A percentile compares a stretch with the other conserved stretches of the same genome.
Conservation (phyloP, 1,140 invertebrate species). For the Oryctes rhinoceros region DNA sequence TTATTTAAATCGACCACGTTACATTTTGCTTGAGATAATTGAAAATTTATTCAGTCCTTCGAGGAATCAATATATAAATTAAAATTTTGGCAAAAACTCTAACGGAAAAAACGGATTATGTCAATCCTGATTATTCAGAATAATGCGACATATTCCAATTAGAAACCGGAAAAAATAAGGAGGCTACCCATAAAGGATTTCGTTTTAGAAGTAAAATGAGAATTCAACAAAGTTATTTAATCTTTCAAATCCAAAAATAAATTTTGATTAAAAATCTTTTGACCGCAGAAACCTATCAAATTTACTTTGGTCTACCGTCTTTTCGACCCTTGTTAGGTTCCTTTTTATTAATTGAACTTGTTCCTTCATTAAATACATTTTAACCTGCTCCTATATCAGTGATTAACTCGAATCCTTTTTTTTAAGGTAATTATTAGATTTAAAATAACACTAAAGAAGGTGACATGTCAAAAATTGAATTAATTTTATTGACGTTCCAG, state of each 20-base stretch:
- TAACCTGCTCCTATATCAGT: too few relatives aligned
- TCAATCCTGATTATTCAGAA: background rate
- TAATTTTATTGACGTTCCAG: constrained; percentile 62
- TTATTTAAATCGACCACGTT: background rate
- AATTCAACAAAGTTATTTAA: background rate
- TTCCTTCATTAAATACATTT: too few relatives aligned
- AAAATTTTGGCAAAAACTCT: background rate
- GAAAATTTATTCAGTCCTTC: background rate
- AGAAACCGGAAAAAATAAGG: background rate
- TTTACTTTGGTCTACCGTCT: too few relatives aligned
- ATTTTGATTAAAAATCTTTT: too few relatives aligned
- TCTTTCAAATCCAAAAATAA: background rate
- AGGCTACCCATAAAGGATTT: background rate
- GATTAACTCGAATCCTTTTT: too few relatives aligned
- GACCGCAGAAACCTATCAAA: too few relatives aligned
- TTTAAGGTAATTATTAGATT: too few relatives aligned
- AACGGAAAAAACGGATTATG: background rate
- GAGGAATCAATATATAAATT: constrained; percentile 2
- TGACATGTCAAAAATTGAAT: background rate
- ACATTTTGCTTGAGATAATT: background rate
- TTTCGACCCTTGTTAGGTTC: too few relatives aligned
- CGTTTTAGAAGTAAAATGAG: background rate
- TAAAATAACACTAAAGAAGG: background rate
- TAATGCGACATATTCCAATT: background rate
- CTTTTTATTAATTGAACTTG: too few relatives aligned